A percentile compares a stretch with the other conserved stretches of the same genome.
Conservation (phyloP, 2,113 vertebrate genomes). For the Esox niger region DNA sequence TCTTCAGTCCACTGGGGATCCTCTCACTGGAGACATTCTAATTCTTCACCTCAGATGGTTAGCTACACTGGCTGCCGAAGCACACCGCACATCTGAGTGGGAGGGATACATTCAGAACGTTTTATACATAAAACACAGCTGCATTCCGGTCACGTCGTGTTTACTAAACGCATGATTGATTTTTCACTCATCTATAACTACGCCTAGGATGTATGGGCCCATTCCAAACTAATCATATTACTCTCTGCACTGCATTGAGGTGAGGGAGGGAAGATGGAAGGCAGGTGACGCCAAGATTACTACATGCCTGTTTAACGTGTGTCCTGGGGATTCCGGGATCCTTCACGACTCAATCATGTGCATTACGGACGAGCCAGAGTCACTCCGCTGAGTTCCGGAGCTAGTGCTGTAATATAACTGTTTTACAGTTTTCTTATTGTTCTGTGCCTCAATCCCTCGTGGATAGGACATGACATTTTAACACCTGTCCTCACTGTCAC, state of each 20-base stretch:
- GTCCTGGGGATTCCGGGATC: background rate
- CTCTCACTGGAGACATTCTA: background rate
- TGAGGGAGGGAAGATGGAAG: background rate
- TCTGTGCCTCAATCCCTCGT: too few relatives aligned
- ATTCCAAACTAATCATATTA: conserved; percentile 1
- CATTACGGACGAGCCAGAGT: too few relatives aligned
- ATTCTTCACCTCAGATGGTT: background rate
- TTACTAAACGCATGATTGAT: conserved; percentile 11
- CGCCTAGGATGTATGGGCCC: background rate
- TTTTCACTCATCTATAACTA: conserved; percentile 11
- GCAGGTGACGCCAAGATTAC: background rate
- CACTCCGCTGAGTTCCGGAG: too few relatives aligned
- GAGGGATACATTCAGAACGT: background rate
- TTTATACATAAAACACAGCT: background rate
- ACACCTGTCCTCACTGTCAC: too few relatives aligned
- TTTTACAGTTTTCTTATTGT: too few relatives aligned
- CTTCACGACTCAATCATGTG: too few relatives aligned
- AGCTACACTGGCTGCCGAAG: background rate
- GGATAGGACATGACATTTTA: too few relatives aligned
- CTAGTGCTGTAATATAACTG: too few relatives aligned
- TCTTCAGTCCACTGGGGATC: background rate
- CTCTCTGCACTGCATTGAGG: background rate
- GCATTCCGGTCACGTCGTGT: conserved; percentile 1
- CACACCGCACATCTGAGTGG: background rate
- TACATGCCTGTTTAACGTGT: background rate